Evolutionary conservation across 2,797 vertebrate genomes (phyloP), one percentile per base, ranked within the genome.

Genomic region (Crotalus adamanteus): DNA sequence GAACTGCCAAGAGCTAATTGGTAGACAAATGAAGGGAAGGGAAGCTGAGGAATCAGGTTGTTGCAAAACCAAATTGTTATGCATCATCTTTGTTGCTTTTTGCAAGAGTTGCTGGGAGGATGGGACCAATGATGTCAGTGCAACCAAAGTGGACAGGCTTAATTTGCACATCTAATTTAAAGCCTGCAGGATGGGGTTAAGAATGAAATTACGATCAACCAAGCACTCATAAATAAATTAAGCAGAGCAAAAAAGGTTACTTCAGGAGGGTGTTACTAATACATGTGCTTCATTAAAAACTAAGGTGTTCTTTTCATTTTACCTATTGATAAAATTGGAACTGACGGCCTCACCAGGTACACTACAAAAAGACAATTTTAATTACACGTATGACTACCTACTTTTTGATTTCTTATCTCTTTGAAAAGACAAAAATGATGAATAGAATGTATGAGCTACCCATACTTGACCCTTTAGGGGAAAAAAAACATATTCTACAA

Each of bases 301-400:
- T 18, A 22, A 6, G 6, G 0, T 53, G 22, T 85, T 92, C 20
- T 83, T 83, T 92, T 51, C n/a, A 92, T 7, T 18, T 4, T 89
- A 92, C 37, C 53, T 90, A 86, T 56, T 65, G 25, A 91, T 16
- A 1, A 2, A 55, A 22, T 69, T 92, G 26, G 59, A 0, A n/a
- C 4, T 2, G 88, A 42, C 14, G 42, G 69, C 60, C 86, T 78
- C 14, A 1, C 3, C 59, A 59, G 87, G 92, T 78, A 12, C 12
- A 92, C 59, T 92, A 69, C 1, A 57, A 92, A 83, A 86, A 89
- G 13, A 61, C 3, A 31, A 6, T 0, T 88, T 92, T 94, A 63
- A 93, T 93, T 65, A 94, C 90, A 93, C 26, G 91, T 16, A 1
- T 88, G 86, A 86, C 22, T 63, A 89, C 59, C 47, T 90, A 22